Percentiles rank a stretch among this genome's conserved stretches.
These are phyloP conservation scores for Pluvialis apricaria DNA, from an alignment of 2,113 vertebrate genomes.

Conservation along the genomic window DNA sequence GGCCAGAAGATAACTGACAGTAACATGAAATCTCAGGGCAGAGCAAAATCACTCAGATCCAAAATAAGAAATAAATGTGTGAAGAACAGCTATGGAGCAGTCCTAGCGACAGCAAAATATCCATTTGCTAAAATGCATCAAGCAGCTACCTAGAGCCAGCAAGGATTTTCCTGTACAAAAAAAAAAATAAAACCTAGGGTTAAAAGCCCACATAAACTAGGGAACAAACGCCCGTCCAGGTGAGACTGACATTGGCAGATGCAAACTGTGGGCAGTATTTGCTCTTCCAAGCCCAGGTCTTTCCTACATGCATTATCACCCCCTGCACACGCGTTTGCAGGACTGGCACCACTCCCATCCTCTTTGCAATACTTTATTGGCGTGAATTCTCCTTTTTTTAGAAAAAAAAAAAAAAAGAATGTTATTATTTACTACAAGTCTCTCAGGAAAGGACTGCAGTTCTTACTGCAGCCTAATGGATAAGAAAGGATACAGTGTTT, in stretches of 20 bases:
- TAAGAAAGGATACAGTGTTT: neutral
- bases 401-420: neutral
- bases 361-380: neutral
- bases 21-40: neutral
- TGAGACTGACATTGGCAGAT: neutral
- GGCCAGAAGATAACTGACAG: neutral
- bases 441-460: neutral
- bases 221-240: neutral
- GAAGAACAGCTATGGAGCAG: neutral
- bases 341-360: neutral
- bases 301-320: neutral
- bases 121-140: neutral
- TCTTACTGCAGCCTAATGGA: neutral
- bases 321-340: neutral
- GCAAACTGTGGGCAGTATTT: neutral
- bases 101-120: neutral
- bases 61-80: neutral
- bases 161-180: neutral
- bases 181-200: neutral
- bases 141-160: neutral
- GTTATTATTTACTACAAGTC: neutral
- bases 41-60: neutral
- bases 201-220: neutral
- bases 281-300: neutral
- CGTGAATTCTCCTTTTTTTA: neutral